Conservation (phyloP, 2,113 vertebrate species). For the Vidua macroura region DNA sequence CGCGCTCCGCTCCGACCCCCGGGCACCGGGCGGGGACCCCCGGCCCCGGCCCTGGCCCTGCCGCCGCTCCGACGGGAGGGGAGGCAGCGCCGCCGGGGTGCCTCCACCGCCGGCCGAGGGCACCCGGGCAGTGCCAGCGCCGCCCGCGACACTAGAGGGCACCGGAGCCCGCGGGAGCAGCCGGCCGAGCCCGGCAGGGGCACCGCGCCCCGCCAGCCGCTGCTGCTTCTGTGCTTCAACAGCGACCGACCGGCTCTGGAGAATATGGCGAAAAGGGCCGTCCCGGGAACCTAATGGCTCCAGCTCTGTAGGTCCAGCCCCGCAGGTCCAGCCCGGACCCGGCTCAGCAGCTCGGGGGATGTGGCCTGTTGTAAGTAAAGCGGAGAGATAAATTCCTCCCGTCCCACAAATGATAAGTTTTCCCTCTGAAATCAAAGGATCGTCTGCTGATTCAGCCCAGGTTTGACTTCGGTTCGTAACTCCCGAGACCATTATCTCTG, state of each 20-base stretch:
- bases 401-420: not conserved
- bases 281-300: not conserved
- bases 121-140: not conserved
- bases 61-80: not conserved
- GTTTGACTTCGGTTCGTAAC: not conserved
- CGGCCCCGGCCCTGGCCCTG: too few relatives aligned
- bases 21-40: not conserved
- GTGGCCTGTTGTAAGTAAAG: not conserved
- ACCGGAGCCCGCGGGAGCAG: conserved; percentile 40
- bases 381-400: not conserved
- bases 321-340: not conserved
- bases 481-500: not conserved
- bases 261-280: fast-evolving
- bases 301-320: too few relatives aligned
- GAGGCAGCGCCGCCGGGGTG: not conserved
- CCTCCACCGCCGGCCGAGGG: not conserved
- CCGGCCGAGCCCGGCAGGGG: not conserved
- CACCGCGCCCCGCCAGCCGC: not conserved
- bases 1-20: not conserved
- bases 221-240: fast-evolving
- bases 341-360: not conserved
- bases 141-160: conserved; percentile 46
- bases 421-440: not conserved
- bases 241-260: fast-evolving
- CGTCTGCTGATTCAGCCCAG: not conserved